Percentiles rank a stretch among this genome's conserved stretches.
Evolutionary conservation across 2,888 invertebrate species (phyloP).

Genomic region (Phyto melanocephala): DNA sequence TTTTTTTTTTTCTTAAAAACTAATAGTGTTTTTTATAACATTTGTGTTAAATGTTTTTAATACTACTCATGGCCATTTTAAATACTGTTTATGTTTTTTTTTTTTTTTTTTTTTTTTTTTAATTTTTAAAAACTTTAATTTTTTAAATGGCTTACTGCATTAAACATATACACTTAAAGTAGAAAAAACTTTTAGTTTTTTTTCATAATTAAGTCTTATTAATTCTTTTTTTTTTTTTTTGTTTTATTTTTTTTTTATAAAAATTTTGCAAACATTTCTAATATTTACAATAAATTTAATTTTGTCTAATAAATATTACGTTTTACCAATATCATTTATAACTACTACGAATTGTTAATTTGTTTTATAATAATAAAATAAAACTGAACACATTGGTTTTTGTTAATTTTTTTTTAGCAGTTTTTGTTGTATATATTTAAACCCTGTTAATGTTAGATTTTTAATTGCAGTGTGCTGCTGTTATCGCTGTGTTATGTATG

Average conservation of each 20-base stretch:
- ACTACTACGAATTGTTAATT: constrained; percentile 22
- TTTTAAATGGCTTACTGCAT: not conserved
- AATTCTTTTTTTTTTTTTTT: constrained; percentile 13
- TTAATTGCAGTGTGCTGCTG: constrained; percentile 15
- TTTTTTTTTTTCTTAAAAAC: constrained; percentile 36
- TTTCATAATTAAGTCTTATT: constrained; percentile 51
- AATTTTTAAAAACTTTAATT: too few species aligned
- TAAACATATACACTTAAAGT: not conserved
- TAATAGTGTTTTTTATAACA: constrained; percentile 47
- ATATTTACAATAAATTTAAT: constrained; percentile 28
- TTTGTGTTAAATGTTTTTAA: constrained; percentile 7
- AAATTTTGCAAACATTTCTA: constrained; percentile 4
- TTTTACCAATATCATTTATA: not conserved
- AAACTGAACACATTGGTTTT: constrained; percentile 61
- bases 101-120: not conserved
- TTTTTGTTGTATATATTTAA: constrained; percentile 33
- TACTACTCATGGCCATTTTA: constrained; percentile 55
- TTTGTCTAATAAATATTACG: too few species aligned
- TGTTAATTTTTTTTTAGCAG: constrained; percentile 47
- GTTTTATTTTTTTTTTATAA: not conserved
- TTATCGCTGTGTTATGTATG: constrained; percentile 5
- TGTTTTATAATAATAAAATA: constrained; percentile 31
- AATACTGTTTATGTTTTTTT: constrained; percentile 56
- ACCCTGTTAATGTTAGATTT: constrained; percentile 47
- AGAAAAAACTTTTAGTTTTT: constrained; percentile 47